A percentile compares a stretch with the other conserved stretches of the same genome.
Conservation (phyloP, 2,888 invertebrate species). For the Helleia helle region DNA sequence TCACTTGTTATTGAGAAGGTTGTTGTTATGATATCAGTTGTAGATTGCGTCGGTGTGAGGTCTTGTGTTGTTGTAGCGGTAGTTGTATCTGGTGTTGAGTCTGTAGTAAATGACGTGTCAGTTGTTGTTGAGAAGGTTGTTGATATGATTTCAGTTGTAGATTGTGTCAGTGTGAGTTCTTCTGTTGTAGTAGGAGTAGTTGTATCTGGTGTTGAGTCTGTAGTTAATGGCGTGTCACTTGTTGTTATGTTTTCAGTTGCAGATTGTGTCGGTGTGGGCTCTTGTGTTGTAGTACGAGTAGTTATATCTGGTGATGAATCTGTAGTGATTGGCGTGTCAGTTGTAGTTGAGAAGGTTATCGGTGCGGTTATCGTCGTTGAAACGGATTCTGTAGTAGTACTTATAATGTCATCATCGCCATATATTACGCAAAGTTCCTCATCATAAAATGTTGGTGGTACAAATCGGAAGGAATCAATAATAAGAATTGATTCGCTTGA, state of each 20-base stretch:
- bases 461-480: constrained; percentile 15
- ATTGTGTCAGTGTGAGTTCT: too few relatives aligned
- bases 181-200: neutral
- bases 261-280: too few relatives aligned
- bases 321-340: too few relatives aligned
- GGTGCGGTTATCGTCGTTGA: constrained; percentile 1
- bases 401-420: neutral
- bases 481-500: constrained; percentile 12
- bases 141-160: constrained; percentile 8
- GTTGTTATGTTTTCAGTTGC: too few relatives aligned
- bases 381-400: constrained; percentile 2
- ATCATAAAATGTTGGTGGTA: constrained; percentile 10
- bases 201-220: too few relatives aligned
- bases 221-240: too few relatives aligned
- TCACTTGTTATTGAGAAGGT: too few relatives aligned
- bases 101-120: too few relatives aligned
- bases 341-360: too few relatives aligned
- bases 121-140: neutral
- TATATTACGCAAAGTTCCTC: constrained; percentile 15
- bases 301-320: too few relatives aligned
- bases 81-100: too few relatives aligned
- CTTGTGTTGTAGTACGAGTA: too few relatives aligned
- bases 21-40: neutral
- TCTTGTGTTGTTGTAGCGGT: neutral
- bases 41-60: neutral